Percentiles rank a stretch among this genome's conserved stretches.
phyloP scores from a whole-genome alignment of 1,140 invertebrate species.

The Ceratosolen solmsi region DNA sequence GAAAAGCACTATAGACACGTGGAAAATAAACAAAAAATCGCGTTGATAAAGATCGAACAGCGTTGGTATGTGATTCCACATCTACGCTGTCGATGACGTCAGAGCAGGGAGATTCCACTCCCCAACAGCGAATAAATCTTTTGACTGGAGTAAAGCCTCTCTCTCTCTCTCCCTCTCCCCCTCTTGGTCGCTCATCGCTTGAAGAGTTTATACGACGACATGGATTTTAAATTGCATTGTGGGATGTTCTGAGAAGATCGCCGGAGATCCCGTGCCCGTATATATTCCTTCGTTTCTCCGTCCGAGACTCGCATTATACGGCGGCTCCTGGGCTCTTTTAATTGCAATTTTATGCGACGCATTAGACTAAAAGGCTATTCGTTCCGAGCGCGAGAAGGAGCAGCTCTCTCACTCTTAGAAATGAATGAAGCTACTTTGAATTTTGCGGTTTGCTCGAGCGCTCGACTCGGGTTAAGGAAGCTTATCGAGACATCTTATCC shows the following conservation, averaged over 20 bases:
- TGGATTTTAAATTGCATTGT: slow-evolving; percentile 56
- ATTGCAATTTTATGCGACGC: slow-evolving; percentile 62
- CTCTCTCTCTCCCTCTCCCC: slow-evolving; percentile 9
- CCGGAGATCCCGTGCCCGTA: slow-evolving; percentile 7
- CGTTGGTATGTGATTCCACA: not conserved
- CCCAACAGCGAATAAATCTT: slow-evolving; percentile 56
- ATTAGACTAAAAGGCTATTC: slow-evolving; percentile 64
- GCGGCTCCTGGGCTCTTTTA: slow-evolving; percentile 52
- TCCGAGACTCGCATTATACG: slow-evolving; percentile 24
- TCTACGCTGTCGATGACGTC: not conserved
- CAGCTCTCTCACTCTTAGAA: slow-evolving; percentile 24
- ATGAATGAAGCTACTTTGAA: slow-evolving; percentile 49
- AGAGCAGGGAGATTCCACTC: not conserved
- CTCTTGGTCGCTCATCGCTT: slow-evolving; percentile 21
- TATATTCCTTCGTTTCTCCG: slow-evolving; percentile 12
- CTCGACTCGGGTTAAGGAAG: slow-evolving; percentile 21
- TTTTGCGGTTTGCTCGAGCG: slow-evolving; percentile 37
- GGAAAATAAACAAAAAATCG: slow-evolving; percentile 19
- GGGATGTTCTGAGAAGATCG: slow-evolving; percentile 28
- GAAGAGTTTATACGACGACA: slow-evolving; percentile 55
- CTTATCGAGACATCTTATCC: slow-evolving; percentile 52
- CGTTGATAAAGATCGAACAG: slow-evolving; percentile 27
- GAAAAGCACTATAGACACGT: not conserved
- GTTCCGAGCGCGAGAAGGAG: slow-evolving; percentile 21
- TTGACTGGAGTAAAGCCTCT: slow-evolving; percentile 56